Conservation (phyloP, 2,888 invertebrate genomes). For the Lobophora halterata region DNA sequence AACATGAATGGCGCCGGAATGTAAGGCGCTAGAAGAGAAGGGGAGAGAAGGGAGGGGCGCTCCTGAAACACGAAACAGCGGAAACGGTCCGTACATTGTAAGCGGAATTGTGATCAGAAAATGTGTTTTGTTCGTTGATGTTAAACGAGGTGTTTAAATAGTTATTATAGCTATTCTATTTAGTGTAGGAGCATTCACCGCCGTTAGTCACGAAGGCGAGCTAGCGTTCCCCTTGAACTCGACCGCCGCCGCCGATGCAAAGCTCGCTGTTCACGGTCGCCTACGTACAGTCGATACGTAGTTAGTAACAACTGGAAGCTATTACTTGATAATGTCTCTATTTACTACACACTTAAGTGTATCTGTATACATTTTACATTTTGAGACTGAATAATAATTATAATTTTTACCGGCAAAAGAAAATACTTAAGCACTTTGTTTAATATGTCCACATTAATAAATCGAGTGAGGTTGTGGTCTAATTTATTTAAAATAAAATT, state of each 20-base stretch:
- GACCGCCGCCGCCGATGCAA: constrained; percentile 39
- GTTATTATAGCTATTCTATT: constrained; percentile 23
- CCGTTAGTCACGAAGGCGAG: constrained; percentile 25
- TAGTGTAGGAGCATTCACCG: constrained; percentile 12
- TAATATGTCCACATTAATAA: too few species aligned
- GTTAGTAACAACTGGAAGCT: constrained; percentile 22
- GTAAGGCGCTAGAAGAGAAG: too few species aligned
- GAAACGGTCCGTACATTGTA: constrained; percentile 36
- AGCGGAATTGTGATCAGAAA: constrained; percentile 23
- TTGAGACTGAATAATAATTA: background rate
- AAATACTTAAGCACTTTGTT: too few species aligned
- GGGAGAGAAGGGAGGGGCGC: constrained; percentile 27
- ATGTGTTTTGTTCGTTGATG: constrained; percentile 29
- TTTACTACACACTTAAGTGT: constrained; percentile 10
- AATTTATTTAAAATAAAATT: too few species aligned
- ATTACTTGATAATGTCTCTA: constrained; percentile 27
- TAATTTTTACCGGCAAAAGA: too few species aligned
- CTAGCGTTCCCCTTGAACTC: constrained; percentile 47
- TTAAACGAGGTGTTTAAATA: constrained; percentile 23
- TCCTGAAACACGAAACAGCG: constrained; percentile 33
- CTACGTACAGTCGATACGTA: constrained; percentile 22
- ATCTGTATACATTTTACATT: constrained; percentile 4
- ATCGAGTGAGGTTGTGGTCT: too few species aligned
- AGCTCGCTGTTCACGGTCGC: constrained; percentile 36
- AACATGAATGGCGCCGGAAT: constrained; percentile 28